A percentile compares a stretch with the other conserved stretches of the same genome.
Conservation (phyloP, 2,797 vertebrate species). For the Sebastes hubbsi region DNA sequence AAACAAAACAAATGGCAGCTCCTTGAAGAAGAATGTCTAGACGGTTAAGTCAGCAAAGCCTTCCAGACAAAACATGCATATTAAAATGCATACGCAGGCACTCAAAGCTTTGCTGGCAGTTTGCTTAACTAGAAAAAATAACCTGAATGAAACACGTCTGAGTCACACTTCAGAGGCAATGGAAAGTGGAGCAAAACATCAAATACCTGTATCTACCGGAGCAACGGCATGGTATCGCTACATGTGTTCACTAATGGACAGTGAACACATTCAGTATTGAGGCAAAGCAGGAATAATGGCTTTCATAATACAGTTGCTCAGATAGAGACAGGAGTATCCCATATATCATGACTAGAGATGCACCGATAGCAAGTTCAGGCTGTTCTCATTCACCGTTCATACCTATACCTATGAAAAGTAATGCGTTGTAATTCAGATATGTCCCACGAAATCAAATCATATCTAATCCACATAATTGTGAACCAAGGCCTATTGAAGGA, state of each 20-base stretch:
- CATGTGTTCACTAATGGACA: neutral
- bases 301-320: neutral
- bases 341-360: neutral
- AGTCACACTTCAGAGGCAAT: neutral
- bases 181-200: neutral
- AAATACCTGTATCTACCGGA: neutral
- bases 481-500: too few relatives aligned
- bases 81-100: slow-evolving; percentile 16
- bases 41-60: slow-evolving; percentile 39
- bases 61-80: slow-evolving; percentile 1
- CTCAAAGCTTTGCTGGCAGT: neutral
- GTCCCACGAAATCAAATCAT: too few relatives aligned
- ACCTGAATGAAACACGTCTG: slow-evolving; percentile 1
- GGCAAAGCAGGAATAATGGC: neutral
- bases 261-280: neutral
- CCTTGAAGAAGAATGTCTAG: slow-evolving; percentile 36
- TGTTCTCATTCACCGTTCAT: too few relatives aligned
- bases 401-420: too few relatives aligned
- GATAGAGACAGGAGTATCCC: neutral
- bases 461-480: too few relatives aligned
- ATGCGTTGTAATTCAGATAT: too few relatives aligned
- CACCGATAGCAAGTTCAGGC: too few relatives aligned
- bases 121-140: neutral
- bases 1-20: slow-evolving; percentile 33
- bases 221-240: neutral